A percentile compares a stretch with the other conserved stretches of the same genome.
Evolutionary conservation across 2,888 invertebrate species (phyloP).

Genomic region (Drepanosiphum platanoidis): DNA sequence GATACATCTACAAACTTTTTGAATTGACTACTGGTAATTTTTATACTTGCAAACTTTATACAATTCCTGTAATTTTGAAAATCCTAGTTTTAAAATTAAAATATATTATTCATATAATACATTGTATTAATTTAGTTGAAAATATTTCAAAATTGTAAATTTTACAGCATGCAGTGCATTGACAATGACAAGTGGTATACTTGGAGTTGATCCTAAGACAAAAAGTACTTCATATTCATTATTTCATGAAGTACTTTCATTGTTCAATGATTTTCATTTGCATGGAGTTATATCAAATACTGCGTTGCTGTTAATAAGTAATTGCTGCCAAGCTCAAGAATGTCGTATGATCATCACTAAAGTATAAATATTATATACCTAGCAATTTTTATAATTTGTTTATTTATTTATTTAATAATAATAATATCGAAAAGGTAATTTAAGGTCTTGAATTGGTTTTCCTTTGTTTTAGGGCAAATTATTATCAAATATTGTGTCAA

Average conservation of each 20-base stretch:
- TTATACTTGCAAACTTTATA: too few species aligned
- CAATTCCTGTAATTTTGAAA: background rate
- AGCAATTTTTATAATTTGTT: background rate
- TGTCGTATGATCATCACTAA: conserved; percentile 42
- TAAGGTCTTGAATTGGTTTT: background rate
- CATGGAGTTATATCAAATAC: conserved; percentile 16
- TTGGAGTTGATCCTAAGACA: conserved; percentile 43
- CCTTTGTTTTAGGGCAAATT: conserved; percentile 34
- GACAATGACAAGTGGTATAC: conserved; percentile 49
- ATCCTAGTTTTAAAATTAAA: background rate
- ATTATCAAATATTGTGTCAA: conserved; percentile 13
- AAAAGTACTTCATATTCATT: conserved; percentile 46
- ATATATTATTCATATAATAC: background rate
- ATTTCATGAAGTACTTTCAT: conserved; percentile 48
- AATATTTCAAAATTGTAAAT: background rate
- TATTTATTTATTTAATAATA: background rate
- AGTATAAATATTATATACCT: conserved; percentile 22
- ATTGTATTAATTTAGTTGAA: background rate
- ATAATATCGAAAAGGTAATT: background rate
- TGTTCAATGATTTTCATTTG: conserved; percentile 27
- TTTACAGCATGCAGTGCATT: conserved; percentile 46
- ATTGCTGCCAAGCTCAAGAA: conserved; percentile 54
- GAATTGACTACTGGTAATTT: too few species aligned
- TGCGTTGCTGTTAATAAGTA: background rate
- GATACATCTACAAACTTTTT: too few species aligned